Evolutionary conservation across 1,140 invertebrate species (phyloP), one percentile per base, ranked within the genome.

Genomic region (Druon quercuslanigerum): DNA sequence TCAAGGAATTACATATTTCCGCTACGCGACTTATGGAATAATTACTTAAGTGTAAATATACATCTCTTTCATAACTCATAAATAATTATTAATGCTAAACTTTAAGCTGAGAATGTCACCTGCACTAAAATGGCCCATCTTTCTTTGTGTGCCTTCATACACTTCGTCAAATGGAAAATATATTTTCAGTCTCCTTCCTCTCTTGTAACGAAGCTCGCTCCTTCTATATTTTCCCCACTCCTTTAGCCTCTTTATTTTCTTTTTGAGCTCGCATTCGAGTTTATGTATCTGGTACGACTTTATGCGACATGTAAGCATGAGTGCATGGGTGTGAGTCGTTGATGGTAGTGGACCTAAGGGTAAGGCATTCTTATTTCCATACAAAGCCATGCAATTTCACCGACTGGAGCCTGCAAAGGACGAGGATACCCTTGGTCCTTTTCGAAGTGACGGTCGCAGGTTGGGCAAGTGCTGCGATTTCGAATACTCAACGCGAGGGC

Each of bases 381-480:
- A 87, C 82, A 87, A 88, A 87, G 85, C 80, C 85, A 51, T 80
- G 85, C 84, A 83, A 86, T 85, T 87, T 86, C 79, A 85, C 79
- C 80, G 77, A 79, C 80, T 84, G 82, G 17, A 76, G 74, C 79
- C 85, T 87, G 87, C 87, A 85, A 88, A 72, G 74, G 54, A 73
- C 78, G 54, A 83, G 74, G 80, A 71, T 20, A 79, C 79, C 74
- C 75, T 80, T 51, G 50, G 66, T 71, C 52, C 75, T 75, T 60
- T 74, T 52, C n/a, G 13, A 76, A 72, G 71, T 51, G 51, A n/a
- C 25, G 71, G 17, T 76, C 73, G 60, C 54, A 56, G 83, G 83
- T 88, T 87, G 74, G 80, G 80, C 82, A 86, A 88, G 85, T 86
- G 87, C 88, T 87, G 83, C 87, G 84, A 89, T 90, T 90, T 83